Base-by-base conservation (phyloP, 2,113 vertebrate genomes). In the Corythoichthys haematopterus region DNA sequence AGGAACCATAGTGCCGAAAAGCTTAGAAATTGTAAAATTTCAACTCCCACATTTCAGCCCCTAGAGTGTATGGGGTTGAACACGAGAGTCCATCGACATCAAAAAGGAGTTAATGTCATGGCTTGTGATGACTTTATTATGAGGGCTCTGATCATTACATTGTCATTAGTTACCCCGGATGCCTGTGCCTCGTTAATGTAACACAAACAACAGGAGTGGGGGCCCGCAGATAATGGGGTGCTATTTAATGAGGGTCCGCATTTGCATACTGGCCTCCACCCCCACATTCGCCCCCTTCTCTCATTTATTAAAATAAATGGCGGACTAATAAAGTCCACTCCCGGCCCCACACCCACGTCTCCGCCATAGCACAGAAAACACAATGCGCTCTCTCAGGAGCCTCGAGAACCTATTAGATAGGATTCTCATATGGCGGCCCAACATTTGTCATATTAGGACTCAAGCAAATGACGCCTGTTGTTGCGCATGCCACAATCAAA, bases 221-320 rank as follows among this genome's bases (percentile, higher is more conserved):
- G 20, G 65, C 80, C 77, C 20, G 82, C 73, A 59, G 85, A 88
- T 88, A 84, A 88, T 90, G 88, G 84, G 78, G 76, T 77, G 75
- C 64, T 84, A 83, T 90, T 90, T 90, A 90, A 90, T 91, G 88
- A 91, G 83, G 88, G 86, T 81, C 85, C 0, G 16, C 84, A 91
- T 90, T 91, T 89, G 83, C 89, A 91, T 90, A 85, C 74, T 85
- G 88, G 86, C 87, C 88, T 87, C 85, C 88, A 84, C 88, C 84
- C 87, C 85, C 87, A 84, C 81, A 78, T 55, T 72, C 80, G 72
- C 77, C 85, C 76, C 83, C 77, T 70, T 73, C 74, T 71, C 89
- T 87, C 87, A 89, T 90, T 89, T 89, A 89, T 89, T 85, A 87
- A 89, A 89, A 90, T 88, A 87, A 89, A 90, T 89, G 84, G 85